Evolutionary conservation across 1,140 invertebrate species (phyloP), one percentile per base, ranked within the genome.

Genomic region (Penaeus indicus): DNA sequence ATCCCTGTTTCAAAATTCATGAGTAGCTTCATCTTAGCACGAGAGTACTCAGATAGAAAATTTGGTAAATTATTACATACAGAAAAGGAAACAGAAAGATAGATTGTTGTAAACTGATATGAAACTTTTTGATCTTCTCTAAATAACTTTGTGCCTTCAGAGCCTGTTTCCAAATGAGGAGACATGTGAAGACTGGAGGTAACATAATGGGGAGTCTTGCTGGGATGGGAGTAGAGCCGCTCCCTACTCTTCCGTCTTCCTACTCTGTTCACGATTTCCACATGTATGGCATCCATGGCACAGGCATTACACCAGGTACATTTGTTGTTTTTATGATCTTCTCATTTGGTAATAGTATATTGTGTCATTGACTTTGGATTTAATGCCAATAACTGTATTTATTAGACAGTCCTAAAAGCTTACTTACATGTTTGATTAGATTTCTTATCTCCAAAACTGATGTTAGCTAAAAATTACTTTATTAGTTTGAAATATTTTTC

Each of bases 181-280:
- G 96, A 32, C 96, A 96, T 92, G 97, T 96, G 21, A 96, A 90
- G 89, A 60, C 83, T 63, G 90, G 86, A 62, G 77, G 88, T 84
- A 25, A 32, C 90, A 54, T 84, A 81, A 67, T 89, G 11, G 90
- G 90, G 75, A 88, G 90, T 22, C 38, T 77, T 38, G 92, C 92
- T 85, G 91, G 92, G 90, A 92, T 92, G 54, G 83, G 88, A 5
- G 93, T 94, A 77, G 96, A 95, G 84, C 95, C 94, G 7, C 96
- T 98, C 91, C 96, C 97, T 60, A 97, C 96, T 47, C 94, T 98
- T 90, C 96, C 96, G 5, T 98, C 97, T 19, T 97, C 97, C 0
- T 98, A 97, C 93, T 98, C 97, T 92, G 97, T 98, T 18, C 98
- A 99, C 92, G 98, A 99, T 93, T 98, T 98, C 93, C 98, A 99